Percentiles rank a stretch among this genome's conserved stretches.
Evolutionary conservation across 1,140 invertebrate species (phyloP).

Genomic region (Cydia amplana): DNA sequence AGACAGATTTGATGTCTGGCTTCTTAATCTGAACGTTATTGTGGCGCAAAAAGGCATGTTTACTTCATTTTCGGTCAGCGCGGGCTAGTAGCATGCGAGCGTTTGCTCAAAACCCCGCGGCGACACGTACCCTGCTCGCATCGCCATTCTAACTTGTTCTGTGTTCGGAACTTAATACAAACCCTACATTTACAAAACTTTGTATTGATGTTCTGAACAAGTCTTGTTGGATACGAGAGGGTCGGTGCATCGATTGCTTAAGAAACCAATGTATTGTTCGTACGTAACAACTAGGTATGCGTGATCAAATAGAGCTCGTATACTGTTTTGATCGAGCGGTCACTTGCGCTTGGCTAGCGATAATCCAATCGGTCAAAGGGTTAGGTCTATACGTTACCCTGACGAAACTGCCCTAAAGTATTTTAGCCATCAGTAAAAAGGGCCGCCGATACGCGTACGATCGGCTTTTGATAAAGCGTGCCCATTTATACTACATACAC

Average conservation of each 20-base stretch:
- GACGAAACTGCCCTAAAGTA: slow-evolving; percentile 13
- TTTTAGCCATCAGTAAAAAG: slow-evolving; percentile 22
- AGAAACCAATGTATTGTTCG: not conserved
- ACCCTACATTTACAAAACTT: no score
- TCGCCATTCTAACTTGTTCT: no score
- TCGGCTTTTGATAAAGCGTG: slow-evolving; percentile 28
- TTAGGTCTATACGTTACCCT: not conserved
- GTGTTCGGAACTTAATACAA: no score
- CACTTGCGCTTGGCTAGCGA: not conserved
- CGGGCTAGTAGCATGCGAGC: no score
- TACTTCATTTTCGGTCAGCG: no score
- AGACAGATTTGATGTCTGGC: no score
- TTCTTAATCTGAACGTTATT: no score
- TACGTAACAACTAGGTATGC: not conserved
- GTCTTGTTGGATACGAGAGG: no score
- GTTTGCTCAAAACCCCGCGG: no score
- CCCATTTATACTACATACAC: slow-evolving; percentile 26
- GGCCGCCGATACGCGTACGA: slow-evolving; percentile 19
- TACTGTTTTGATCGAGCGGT: not conserved
- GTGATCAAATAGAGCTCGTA: not conserved
- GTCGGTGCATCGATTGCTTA: not conserved
- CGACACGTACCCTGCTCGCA: no score
- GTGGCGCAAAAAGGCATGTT: no score
- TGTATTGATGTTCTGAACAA: no score
- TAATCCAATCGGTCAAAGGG: slow-evolving; percentile 14